Percentiles rank a stretch among this genome's conserved stretches.
Conservation (phyloP, 2,113 vertebrate genomes). For the Regulus satrapa region DNA sequence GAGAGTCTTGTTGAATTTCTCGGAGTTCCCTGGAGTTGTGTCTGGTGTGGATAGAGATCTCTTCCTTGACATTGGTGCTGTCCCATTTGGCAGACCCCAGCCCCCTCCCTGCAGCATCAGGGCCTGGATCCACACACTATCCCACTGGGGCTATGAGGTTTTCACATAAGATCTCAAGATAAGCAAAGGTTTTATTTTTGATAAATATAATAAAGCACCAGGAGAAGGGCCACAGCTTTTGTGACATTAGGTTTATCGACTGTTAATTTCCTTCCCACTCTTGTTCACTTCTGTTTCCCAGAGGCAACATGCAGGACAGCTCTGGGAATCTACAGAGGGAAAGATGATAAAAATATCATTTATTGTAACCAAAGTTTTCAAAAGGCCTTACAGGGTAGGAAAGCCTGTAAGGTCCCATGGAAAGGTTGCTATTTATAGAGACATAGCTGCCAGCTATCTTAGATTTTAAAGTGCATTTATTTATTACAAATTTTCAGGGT, state of each 20-base stretch:
- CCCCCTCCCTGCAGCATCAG: background rate
- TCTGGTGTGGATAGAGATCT: background rate
- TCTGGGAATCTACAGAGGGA: background rate
- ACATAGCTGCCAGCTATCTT: background rate
- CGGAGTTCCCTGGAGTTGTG: background rate
- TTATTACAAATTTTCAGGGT: background rate
- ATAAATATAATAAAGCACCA: background rate
- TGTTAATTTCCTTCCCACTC: background rate
- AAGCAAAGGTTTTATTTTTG: background rate
- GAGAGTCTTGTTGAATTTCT: background rate
- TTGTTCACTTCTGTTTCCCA: background rate
- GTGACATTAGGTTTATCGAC: background rate
- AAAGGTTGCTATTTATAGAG: background rate
- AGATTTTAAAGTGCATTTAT: background rate
- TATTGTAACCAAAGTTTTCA: background rate
- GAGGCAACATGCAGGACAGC: background rate
- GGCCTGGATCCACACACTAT: accelerated
- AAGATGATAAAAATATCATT: background rate
- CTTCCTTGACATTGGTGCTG: accelerated
- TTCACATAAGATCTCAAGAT: background rate
- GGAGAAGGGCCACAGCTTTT: background rate
- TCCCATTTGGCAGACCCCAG: background rate
- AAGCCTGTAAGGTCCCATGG: background rate
- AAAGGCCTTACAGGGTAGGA: too few relatives aligned
- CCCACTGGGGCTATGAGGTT: background rate